Evolutionary conservation across 2,797 vertebrate species (phyloP).

Genomic region (Poeciliopsis gracilis): DNA sequence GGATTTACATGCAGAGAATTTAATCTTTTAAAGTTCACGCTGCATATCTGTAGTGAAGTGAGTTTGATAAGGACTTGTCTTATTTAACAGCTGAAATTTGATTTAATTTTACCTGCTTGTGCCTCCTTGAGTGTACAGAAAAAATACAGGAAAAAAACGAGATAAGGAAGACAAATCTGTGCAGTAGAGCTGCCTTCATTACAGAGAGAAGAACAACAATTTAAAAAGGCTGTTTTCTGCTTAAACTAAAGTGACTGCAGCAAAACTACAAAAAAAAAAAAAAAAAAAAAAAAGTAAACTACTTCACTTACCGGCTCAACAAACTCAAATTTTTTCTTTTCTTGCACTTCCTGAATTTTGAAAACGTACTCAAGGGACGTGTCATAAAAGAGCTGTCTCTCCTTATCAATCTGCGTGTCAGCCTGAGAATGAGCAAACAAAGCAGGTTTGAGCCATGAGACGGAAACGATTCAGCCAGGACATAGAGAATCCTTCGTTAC

Average conservation of each 20-base stretch:
- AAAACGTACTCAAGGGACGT: slow-evolving; percentile 98
- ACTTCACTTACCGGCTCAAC: slow-evolving; percentile 91
- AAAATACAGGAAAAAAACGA: neutral
- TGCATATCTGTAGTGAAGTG: neutral
- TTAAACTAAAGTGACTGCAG: slow-evolving; percentile 13
- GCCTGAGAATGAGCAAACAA: slow-evolving; percentile 84
- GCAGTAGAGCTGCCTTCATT: neutral
- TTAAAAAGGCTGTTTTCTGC: neutral
- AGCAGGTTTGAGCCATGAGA: slow-evolving; percentile 35
- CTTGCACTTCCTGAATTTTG: slow-evolving; percentile 99
- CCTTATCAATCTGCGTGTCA: slow-evolving; percentile 92
- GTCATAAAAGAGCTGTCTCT: slow-evolving; percentile 95
- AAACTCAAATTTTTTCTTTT: slow-evolving; percentile 99
- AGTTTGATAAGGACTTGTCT: neutral
- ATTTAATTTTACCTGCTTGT: neutral
- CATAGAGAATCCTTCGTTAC: slow-evolving; percentile 47
- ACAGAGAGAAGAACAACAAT: neutral
- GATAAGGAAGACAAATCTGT: neutral
- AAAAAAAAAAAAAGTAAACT: slow-evolving; percentile 5
- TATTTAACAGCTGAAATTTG: neutral
- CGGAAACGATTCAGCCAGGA: slow-evolving; percentile 27
- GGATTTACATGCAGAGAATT: slow-evolving; percentile 54
- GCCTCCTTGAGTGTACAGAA: neutral
- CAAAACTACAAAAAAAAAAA: slow-evolving; percentile 23
- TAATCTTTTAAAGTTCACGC: slow-evolving; percentile 36